Base-by-base conservation (phyloP, 2,797 vertebrate genomes). In the Garrulus glandarius region DNA sequence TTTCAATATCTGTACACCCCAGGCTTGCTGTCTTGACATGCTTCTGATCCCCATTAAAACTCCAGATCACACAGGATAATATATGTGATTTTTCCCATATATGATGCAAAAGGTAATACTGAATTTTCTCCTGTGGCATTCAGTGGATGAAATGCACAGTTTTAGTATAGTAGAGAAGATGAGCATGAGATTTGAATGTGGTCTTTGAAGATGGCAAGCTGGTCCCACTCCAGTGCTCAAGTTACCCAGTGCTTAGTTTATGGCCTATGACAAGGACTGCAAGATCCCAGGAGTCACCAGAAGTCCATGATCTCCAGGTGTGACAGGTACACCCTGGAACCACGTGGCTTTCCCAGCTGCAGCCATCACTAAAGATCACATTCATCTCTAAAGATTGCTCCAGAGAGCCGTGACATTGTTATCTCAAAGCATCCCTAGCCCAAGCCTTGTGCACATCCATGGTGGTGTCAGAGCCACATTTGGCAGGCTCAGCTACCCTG, bases 381-480 rank as follows among this genome's bases (percentile, higher is more conserved):
- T 32, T 36, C 21, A 43, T 7, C 52, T 15, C 18, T 50, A 53
- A 32, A 43, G 21, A 49, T 22, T 43, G 26, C 43, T 57, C 44
- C 81, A 50, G 43, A 49, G 29, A 56, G 17, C 14, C 4, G 2
- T 22, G 21, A 17, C 43, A 36, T 14, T 29, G 14, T 20, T 17
- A 12, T 5, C 36, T 12, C 52, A 74, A 65, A 57, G 32, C 43
- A 74, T 26, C 6, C 52, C 14, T 41, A 47, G 41, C 29, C 68
- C 43, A 36, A 17, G 37, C 26, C 26, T 57, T 0, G 0, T 56
- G 70, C 44, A 49, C 12, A 1, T 26, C 14, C 14, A 10, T 27
- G 26, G 17, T 57, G 52, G 26, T 43, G 52, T 36, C 70, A 74
- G 59, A 41, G 43, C 14, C 6, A 4, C 26, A 22, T 74, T 65